Evolutionary conservation across 1,140 invertebrate genomes (phyloP), one percentile per base, ranked within the genome.

Genomic region (Aricia agestis): DNA sequence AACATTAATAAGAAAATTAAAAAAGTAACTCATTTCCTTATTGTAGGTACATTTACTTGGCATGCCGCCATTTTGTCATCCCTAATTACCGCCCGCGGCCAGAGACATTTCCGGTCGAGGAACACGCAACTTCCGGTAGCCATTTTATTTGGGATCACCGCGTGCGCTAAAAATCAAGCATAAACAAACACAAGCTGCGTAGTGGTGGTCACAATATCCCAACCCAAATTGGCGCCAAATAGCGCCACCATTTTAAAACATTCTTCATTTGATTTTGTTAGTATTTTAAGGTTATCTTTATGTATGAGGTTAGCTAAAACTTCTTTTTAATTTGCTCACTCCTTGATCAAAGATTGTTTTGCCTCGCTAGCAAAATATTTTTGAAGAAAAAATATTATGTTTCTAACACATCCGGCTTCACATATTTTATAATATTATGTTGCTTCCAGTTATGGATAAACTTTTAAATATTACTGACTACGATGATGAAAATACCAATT

Each of bases 121-220:
- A 66, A 67, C 68, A 41, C 52, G 69, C 63, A 52, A 66, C 25
- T 19, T 72, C 59, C 67, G 72, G 75, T 66, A 69, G 75, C 75
- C 75, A 69, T 76, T 69, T 72, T 75, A 73, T 69, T 61, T 68
- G 67, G 67, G 71, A 66, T 58, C 67, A 67, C 72, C 66, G 73
- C 57, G 73, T 65, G 61, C 32, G 75, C 82, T 84, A 84, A 79
- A 82, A 84, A 82, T 72, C 69, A 86, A 86, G 82, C 82, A 86
- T 78, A 78, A 82, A 82, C 75, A 78, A 77, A 85, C 79, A 86
- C 80, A 82, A 84, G 82, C 82, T 83, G 81, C 84, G 82, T 84
- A 84, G 73, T 83, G 80, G 74, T 76, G 74, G 70, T 73, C 59
- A 41, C 41, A 63, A 11, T 25, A 25, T 25, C 19, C 10, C 17